phyloP scores from a whole-genome alignment of 2,113 vertebrate species.

The Hyperoodon ampullatus region DNA sequence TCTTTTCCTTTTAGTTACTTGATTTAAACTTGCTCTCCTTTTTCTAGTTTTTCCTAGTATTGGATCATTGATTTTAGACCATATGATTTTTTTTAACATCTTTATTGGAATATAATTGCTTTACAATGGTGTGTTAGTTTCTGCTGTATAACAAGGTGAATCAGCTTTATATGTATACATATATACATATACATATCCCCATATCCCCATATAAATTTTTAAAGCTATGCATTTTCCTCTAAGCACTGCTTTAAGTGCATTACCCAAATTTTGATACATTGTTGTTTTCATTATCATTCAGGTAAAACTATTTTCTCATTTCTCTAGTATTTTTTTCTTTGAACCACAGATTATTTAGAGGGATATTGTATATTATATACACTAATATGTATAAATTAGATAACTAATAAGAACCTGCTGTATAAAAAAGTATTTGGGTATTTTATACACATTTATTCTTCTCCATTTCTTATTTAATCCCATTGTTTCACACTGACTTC shows the following conservation, averaged over 20 bases:
- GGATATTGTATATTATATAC: not conserved
- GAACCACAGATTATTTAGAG: not conserved
- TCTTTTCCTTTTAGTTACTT: not conserved
- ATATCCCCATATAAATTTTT: not conserved
- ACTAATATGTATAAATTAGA: too few species aligned
- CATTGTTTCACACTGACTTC: not conserved
- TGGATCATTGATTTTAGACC: not conserved
- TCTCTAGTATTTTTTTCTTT: not conserved
- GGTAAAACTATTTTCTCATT: conserved; percentile 38
- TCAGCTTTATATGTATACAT: too few species aligned
- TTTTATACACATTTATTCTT: not conserved
- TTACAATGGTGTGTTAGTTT: too few species aligned
- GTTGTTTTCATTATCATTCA: not conserved
- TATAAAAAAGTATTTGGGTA: not conserved
- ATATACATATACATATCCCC: too few species aligned
- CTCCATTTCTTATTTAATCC: not conserved
- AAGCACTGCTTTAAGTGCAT: not conserved
- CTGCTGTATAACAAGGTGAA: too few species aligned
- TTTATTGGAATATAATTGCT: too few species aligned
- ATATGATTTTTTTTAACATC: not conserved
- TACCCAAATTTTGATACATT: not conserved
- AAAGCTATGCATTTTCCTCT: conserved; percentile 3
- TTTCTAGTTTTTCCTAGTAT: not conserved
- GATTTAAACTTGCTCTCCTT: not conserved
- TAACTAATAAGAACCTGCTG: too few species aligned